These are phyloP conservation scores for Drosophila ezoana DNA, from an alignment of 2,888 invertebrate species.

Conservation along the genomic window DNA sequence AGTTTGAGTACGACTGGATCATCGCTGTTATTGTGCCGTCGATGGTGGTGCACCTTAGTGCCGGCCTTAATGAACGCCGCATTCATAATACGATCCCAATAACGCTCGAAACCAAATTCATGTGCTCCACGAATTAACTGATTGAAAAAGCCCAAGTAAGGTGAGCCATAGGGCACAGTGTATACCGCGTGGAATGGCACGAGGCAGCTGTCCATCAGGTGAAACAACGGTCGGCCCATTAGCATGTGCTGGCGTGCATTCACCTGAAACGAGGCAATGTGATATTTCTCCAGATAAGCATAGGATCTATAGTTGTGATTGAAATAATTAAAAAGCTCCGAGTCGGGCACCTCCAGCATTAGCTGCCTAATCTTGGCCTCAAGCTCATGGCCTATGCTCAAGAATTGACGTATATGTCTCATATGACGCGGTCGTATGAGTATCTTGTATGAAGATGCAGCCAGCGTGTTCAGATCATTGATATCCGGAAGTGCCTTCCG, in stretches of 20 bases:
- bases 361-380: constrained; percentile 80
- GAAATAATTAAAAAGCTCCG: constrained; percentile 84
- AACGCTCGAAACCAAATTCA: constrained; percentile 86
- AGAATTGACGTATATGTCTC: constrained; percentile 83
- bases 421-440: constrained; percentile 83
- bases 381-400: constrained; percentile 77
- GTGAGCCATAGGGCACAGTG: constrained; percentile 87
- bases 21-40: constrained; percentile 49
- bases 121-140: constrained; percentile 85
- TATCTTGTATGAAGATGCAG: constrained; percentile 81
- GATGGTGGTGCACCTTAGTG: constrained; percentile 51
- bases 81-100: constrained; percentile 82
- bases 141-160: constrained; percentile 86
- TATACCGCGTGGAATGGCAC: constrained; percentile 87
- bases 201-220: constrained; percentile 86
- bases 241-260: constrained; percentile 70
- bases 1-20: constrained; percentile 79
- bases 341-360: constrained; percentile 84
- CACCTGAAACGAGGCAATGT: constrained; percentile 81
- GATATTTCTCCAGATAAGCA: constrained; percentile 86
- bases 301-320: constrained; percentile 85
- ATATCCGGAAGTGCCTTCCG: constrained; percentile 80
- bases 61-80: constrained; percentile 72
- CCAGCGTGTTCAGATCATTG: constrained; percentile 75
- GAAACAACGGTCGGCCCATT: constrained; percentile 85